These are phyloP conservation scores for Campylorhamphus procurvoides DNA, from an alignment of 2,113 vertebrate species.

Conservation along the genomic window DNA sequence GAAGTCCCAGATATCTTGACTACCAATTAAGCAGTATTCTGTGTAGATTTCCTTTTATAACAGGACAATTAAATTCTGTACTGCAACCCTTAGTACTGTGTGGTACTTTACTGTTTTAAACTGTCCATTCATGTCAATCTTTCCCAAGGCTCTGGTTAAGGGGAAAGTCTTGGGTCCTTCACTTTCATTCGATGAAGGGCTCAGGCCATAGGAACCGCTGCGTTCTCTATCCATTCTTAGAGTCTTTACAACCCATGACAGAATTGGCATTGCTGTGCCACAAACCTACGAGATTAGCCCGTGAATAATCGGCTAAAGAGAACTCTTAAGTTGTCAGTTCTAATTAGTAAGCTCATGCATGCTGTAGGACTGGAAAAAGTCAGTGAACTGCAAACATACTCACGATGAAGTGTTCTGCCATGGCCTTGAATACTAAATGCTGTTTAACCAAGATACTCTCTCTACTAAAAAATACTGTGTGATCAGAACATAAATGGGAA, in stretches of 20 bases:
- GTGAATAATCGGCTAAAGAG: neutral
- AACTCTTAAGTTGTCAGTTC: fast-evolving
- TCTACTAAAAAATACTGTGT: neutral
- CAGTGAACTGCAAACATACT: neutral
- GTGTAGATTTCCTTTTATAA: neutral
- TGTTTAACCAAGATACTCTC: neutral
- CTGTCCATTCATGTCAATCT: neutral
- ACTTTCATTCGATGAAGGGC: fast-evolving
- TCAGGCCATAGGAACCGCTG: neutral
- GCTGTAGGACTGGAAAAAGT: neutral
- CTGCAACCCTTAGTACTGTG: neutral
- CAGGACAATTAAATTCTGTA: neutral
- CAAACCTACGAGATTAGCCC: neutral
- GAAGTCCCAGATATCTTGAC: neutral
- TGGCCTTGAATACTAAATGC: fast-evolving
- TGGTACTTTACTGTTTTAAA: neutral
- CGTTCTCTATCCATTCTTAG: neutral
- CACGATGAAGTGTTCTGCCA: fast-evolving
- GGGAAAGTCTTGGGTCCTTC: fast-evolving
- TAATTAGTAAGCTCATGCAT: neutral
- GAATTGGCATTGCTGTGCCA: fast-evolving
- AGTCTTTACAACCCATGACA: neutral
- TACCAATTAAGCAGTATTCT: neutral
- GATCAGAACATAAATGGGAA: neutral
- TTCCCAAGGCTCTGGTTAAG: neutral